phyloP scores from a whole-genome alignment of 2,888 invertebrate species.

The Epiperipatus broadwayi region DNA sequence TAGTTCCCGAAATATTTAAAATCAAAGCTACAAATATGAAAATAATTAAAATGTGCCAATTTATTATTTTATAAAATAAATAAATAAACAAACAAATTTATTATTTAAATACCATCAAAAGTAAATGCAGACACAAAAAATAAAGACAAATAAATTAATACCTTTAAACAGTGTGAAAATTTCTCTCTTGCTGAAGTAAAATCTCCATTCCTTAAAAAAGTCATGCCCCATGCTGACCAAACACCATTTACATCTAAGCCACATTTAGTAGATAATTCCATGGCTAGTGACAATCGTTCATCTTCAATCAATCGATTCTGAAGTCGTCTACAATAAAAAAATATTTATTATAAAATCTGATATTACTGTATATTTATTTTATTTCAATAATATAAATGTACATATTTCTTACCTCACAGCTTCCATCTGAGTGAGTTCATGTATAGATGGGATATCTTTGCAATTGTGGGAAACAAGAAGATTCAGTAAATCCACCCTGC shows the following conservation, averaged over 20 bases:
- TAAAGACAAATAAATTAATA: background rate
- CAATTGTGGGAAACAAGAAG: conserved; percentile 30
- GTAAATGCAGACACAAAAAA: background rate
- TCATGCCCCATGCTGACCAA: conserved; percentile 71
- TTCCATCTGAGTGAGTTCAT: conserved; percentile 26
- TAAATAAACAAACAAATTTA: too few relatives aligned
- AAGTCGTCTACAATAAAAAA: conserved; percentile 38
- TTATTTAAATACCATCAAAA: too few relatives aligned
- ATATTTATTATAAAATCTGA: background rate
- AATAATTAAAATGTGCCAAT: too few relatives aligned
- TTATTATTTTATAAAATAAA: too few relatives aligned
- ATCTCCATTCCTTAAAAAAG: too few relatives aligned
- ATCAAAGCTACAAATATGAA: too few relatives aligned
- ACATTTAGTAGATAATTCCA: conserved; percentile 59
- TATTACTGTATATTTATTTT: background rate
- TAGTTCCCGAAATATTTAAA: too few relatives aligned
- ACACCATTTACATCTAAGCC: conserved; percentile 56
- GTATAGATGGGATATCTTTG: conserved; percentile 29
- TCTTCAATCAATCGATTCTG: conserved; percentile 52
- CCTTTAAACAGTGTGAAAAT: conserved; percentile 39
- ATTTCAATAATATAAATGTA: too few relatives aligned
- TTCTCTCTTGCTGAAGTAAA: conserved; percentile 55
- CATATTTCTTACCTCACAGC: conserved; percentile 26
- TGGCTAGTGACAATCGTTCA: conserved; percentile 59
- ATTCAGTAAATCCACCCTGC: conserved; percentile 42